Conservation (phyloP, 2,797 vertebrate genomes). For the Erpetoichthys calabaricus region DNA sequence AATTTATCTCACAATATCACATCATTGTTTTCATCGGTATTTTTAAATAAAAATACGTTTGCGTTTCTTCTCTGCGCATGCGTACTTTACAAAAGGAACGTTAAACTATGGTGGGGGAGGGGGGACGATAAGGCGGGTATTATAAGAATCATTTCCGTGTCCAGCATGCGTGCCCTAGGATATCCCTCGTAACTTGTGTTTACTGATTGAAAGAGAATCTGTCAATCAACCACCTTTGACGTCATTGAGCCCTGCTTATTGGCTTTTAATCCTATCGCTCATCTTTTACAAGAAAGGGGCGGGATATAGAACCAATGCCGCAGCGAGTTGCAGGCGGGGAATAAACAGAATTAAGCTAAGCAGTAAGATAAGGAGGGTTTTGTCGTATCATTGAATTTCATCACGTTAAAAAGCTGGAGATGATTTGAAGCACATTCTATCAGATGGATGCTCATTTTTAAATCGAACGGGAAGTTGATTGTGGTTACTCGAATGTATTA, state of each 20-base stretch:
- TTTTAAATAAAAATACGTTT: too few relatives aligned
- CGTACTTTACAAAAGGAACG: background rate
- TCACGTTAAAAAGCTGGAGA: too few relatives aligned
- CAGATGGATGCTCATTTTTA: too few relatives aligned
- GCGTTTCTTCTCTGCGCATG: too few relatives aligned
- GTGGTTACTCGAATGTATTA: too few relatives aligned
- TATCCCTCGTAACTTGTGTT: slow-evolving; percentile 17
- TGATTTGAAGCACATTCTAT: too few relatives aligned
- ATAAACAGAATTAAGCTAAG: slow-evolving; percentile 10
- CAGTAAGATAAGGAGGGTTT: too few relatives aligned
- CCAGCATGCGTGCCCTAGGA: slow-evolving; percentile 15
- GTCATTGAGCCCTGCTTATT: slow-evolving; percentile 11
- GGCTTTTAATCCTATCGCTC: slow-evolving; percentile 16
- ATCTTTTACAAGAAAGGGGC: slow-evolving; percentile 15
- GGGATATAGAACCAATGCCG: slow-evolving; percentile 17
- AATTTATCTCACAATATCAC: too few relatives aligned
- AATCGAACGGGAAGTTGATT: too few relatives aligned
- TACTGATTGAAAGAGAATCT: slow-evolving; percentile 9
- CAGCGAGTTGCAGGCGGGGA: slow-evolving; percentile 13
- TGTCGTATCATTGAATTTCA: too few relatives aligned
- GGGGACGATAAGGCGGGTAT: background rate
- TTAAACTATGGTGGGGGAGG: slow-evolving; percentile 3
- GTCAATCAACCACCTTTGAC: background rate
- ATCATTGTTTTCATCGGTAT: too few relatives aligned
- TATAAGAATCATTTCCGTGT: slow-evolving; percentile 3